A percentile compares a stretch with the other conserved stretches of the same genome.
Conservation (phyloP, 2,113 vertebrate species). For the Herpetotheres cachinnans region DNA sequence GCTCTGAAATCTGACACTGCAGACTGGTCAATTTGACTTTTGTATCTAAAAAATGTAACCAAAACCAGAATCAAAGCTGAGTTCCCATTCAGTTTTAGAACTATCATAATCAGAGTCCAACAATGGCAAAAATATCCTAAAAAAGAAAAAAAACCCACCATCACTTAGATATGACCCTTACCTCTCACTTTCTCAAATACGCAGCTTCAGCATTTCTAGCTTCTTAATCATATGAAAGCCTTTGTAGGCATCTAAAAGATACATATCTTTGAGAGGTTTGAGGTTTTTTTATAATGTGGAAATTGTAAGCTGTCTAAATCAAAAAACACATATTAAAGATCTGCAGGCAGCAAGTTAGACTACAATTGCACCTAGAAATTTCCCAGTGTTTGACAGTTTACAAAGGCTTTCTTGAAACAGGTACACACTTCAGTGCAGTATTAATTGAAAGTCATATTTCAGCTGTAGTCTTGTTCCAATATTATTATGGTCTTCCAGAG, state of each 20-base stretch:
- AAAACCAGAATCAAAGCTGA: background rate
- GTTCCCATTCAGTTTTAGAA: background rate
- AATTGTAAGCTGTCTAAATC: background rate
- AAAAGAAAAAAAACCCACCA: rapidly evolving
- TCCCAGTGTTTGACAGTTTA: background rate
- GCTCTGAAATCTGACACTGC: background rate
- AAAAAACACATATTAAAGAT: background rate
- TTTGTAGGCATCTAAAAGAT: background rate
- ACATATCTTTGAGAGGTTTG: background rate
- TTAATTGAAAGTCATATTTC: background rate
- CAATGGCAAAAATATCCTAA: background rate
- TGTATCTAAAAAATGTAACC: background rate
- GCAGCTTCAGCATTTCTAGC: background rate
- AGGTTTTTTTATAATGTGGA: background rate
- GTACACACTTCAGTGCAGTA: background rate
- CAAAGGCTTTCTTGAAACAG: background rate
- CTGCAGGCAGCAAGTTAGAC: background rate
- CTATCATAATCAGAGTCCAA: background rate
- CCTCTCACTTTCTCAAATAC: background rate
- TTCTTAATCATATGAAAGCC: background rate
- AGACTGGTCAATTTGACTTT: background rate
- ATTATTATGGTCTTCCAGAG: background rate
- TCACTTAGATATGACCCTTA: background rate
- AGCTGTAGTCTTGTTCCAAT: background rate
- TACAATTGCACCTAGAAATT: background rate